Conservation (phyloP, 2,888 invertebrate species). For the Baccha elongata region DNA sequence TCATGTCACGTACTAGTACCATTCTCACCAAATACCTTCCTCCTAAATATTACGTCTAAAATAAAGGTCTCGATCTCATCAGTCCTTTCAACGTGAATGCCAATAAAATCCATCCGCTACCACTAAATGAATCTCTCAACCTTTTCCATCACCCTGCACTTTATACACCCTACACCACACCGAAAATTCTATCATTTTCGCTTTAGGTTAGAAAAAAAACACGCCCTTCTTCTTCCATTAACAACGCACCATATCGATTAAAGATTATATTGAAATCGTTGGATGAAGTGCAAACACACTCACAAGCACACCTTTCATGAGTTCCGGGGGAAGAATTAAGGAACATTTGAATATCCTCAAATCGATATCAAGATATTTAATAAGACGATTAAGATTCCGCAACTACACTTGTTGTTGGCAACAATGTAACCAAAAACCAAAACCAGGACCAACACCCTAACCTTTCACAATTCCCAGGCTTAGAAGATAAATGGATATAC, state of each 20-base stretch:
- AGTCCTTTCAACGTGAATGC: conserved; percentile 18
- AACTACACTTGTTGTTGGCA: background rate
- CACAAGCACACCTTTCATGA: background rate
- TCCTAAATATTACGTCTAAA: background rate
- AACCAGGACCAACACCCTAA: background rate
- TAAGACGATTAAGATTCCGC: conserved; percentile 10
- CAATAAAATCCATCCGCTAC: conserved; percentile 38
- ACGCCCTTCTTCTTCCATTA: background rate
- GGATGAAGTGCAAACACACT: background rate
- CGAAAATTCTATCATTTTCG: no score
- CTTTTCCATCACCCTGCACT: background rate
- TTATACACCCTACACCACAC: background rate
- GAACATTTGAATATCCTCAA: background rate
- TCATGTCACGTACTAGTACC: background rate
- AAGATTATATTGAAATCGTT: conserved; percentile 4
- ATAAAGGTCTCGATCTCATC: background rate
- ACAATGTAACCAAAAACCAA: background rate
- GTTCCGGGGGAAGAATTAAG: background rate
- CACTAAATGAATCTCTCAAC: conserved; percentile 1
- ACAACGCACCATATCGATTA: conserved; percentile 5
- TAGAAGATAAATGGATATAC: background rate
- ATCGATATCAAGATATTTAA: conserved; percentile 26
- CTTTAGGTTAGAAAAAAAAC: background rate
- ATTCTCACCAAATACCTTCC: conserved; percentile 61
- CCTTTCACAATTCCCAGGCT: background rate